Conservation (phyloP, 1,140 invertebrate species). For the Parasteatoda tepidariorum region DNA sequence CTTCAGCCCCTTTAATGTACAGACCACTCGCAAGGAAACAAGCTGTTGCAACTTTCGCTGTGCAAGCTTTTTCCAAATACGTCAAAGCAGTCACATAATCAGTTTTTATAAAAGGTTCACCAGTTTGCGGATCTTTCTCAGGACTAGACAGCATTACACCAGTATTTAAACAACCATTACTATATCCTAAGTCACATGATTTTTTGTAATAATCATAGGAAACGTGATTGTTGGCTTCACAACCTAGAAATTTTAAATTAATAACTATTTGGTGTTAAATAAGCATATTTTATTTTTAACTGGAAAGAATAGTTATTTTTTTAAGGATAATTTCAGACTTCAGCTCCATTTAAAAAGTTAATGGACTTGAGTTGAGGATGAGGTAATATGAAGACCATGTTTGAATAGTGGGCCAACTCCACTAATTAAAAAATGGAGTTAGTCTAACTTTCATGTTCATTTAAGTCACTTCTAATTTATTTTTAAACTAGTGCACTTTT, state of each 20-base stretch:
- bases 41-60: slow-evolving; percentile 75
- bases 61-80: slow-evolving; percentile 79
- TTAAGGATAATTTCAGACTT: neutral
- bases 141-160: slow-evolving; percentile 75
- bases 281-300: neutral
- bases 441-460: no score
- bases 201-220: slow-evolving; percentile 81
- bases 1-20: slow-evolving; percentile 78
- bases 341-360: neutral
- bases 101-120: slow-evolving; percentile 64
- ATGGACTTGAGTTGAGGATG: neutral
- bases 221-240: slow-evolving; percentile 4
- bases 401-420: neutral
- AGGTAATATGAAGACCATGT: neutral
- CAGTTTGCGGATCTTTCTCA: slow-evolving; percentile 62
- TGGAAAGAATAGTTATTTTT: neutral
- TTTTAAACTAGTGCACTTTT: no score
- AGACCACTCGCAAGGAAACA: slow-evolving; percentile 84
- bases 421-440: no score
- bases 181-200: slow-evolving; percentile 79
- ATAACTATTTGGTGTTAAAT: neutral
- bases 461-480: no score
- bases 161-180: slow-evolving; percentile 79
- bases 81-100: slow-evolving; percentile 71
- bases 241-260: neutral